Base-by-base conservation (phyloP, 2,888 invertebrate genomes). In the Agriopis leucophaearia region DNA sequence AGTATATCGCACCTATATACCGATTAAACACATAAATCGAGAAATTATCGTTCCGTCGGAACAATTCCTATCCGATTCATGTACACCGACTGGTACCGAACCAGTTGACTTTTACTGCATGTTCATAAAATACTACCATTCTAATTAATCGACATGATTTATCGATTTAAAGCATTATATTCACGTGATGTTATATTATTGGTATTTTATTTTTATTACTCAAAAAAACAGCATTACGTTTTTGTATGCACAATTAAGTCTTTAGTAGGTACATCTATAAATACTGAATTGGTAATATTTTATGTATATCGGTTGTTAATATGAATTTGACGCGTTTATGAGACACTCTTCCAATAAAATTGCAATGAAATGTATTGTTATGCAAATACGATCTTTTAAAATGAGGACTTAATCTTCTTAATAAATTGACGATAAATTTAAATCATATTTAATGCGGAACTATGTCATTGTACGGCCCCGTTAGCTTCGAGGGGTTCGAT, bases 21-120 rank as follows among this genome's bases (percentile, higher is more conserved):
- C 73, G 66, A 56, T 47, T 63, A 64, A 27, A 70, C 62, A 70
- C 73, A 52, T 74, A 70, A 74, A 76, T 71, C 69, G 57, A 36
- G 9, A 48, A 40, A 47, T 36, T 27, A 55, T 55, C 48, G 27
- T 42, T 55, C 8, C 44, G n/a, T 55, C 42, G 16, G 15, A 16
- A 42, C 55, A 47, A 47, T 35, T 38, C 16, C 12, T 36, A 44
- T 55, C 2, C 13, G 42, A 42, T 18, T 55, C 55, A 18, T 55
- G 13, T 55, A 42, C 27, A 42, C 47, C 47, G 35, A 45, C 47
- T 47, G 45, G 57, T 47, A 57, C 44, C 12, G 45, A 47, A 47
- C 57, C 36, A 36, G 57, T 36, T 57, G 57, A 45, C 57, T 57
- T 57, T 45, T 57, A 47, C 15, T 16, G 47, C 47, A 57, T 36